These are phyloP conservation scores for Chlorops oryzae DNA, from an alignment of 1,140 invertebrate species.

Conservation along the genomic window DNA sequence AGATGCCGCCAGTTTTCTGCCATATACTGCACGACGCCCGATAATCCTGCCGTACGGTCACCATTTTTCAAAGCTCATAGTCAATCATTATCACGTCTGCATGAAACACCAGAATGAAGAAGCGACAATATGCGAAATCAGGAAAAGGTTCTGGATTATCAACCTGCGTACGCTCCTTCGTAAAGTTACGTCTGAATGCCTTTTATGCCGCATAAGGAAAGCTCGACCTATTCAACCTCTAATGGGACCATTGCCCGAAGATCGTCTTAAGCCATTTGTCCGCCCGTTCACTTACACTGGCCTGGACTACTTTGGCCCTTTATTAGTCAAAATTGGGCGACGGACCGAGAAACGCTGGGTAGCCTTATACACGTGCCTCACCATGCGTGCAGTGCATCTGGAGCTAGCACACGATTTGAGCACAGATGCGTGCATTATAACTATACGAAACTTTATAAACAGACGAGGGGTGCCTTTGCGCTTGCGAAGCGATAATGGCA, in stretches of 20 bases:
- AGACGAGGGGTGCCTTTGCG: conserved; percentile 5
- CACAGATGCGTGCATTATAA: conserved; percentile 10
- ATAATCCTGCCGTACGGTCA: not conserved
- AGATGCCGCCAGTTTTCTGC: not conserved
- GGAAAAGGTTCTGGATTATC: conserved; percentile 7
- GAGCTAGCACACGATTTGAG: conserved; percentile 9
- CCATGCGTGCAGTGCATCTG: conserved; percentile 11
- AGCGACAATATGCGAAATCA: conserved; percentile 2
- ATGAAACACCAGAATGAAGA: conserved; percentile 14
- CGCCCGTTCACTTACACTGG: conserved; percentile 4
- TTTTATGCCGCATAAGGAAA: not conserved
- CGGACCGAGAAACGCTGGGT: conserved; percentile 10
- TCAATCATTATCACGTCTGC: not conserved
- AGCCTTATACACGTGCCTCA: conserved; percentile 6
- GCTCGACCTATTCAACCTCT: not conserved
- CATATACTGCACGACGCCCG: not conserved
- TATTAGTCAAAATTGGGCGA: conserved; percentile 1
- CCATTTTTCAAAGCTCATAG: not conserved
- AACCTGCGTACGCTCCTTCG: not conserved
- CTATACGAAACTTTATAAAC: conserved; percentile 15
- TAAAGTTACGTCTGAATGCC: not conserved
- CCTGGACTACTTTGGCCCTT: conserved; percentile 2
- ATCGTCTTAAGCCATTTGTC: conserved; percentile 4
- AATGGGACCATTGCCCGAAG: conserved; percentile 7
- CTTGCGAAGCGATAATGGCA: conserved; percentile 13